Conservation (phyloP, 2,113 vertebrate species). For the Corydoras sp. region DNA sequence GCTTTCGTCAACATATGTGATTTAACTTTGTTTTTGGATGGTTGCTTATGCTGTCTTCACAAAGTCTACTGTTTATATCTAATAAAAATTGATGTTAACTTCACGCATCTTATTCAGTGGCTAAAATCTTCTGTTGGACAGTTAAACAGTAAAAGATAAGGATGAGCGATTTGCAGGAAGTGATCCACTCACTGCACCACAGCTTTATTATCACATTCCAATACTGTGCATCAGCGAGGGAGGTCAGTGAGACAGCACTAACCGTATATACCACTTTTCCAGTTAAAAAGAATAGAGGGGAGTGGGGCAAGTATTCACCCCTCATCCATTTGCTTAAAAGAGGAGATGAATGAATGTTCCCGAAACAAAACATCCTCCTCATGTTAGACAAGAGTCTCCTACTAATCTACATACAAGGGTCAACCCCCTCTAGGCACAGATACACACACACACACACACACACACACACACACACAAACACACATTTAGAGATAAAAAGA, state of each 20-base stretch:
- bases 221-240: slow-evolving; percentile 10
- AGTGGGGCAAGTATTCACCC: slow-evolving; percentile 38
- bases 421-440: slow-evolving; percentile 7
- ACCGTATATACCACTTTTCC: slow-evolving; percentile 29
- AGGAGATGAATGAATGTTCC: slow-evolving; percentile 44
- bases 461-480: not conserved
- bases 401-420: slow-evolving; percentile 25
- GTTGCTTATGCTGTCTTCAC: no score
- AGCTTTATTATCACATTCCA: slow-evolving; percentile 21
- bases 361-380: slow-evolving; percentile 46
- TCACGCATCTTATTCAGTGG: no score
- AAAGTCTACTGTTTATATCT: no score
- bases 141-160: not conserved
- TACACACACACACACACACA: no score
- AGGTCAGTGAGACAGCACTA: slow-evolving; percentile 23
- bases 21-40: no score
- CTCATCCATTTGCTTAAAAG: slow-evolving; percentile 44
- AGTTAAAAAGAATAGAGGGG: slow-evolving; percentile 18
- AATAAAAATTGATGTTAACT: no score
- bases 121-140: no score
- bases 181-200: not conserved
- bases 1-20: no score
- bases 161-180: not conserved
- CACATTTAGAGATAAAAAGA: slow-evolving; percentile 10
- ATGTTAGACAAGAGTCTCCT: slow-evolving; percentile 45